A percentile compares a stretch with the other conserved stretches of the same genome.
Evolutionary conservation across 2,797 vertebrate species (phyloP).

Genomic region (Malacoctenus gilli): DNA sequence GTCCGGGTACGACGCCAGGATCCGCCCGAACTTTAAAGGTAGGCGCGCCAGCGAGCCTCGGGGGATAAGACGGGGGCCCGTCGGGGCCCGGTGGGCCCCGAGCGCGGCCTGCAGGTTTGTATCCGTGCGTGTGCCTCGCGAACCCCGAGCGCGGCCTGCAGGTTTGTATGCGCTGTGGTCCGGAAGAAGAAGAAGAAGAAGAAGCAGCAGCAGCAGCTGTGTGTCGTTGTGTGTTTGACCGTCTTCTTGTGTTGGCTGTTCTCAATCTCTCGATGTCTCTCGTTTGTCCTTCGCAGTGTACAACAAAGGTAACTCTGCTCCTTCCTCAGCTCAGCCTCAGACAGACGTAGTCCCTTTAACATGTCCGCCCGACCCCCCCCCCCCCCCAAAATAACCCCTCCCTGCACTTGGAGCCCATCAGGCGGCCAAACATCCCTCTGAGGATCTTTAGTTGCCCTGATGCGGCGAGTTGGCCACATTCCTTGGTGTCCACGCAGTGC

Average conservation of each 20-base stretch:
- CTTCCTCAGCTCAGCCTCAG: slow-evolving; percentile 35
- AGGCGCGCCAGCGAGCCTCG: too few species aligned
- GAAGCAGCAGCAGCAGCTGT: background rate
- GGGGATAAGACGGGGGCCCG: slow-evolving; percentile 73
- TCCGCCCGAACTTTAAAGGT: slow-evolving; percentile 99
- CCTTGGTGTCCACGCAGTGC: slow-evolving; percentile 77
- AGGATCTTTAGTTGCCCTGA: slow-evolving; percentile 23
- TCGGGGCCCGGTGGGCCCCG: too few species aligned
- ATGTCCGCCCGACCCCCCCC: slow-evolving; percentile 7
- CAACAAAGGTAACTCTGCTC: slow-evolving; percentile 76
- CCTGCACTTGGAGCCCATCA: slow-evolving; percentile 32
- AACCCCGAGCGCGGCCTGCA: too few species aligned
- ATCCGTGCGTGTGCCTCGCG: slow-evolving; percentile 23
- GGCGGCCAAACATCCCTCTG: slow-evolving; percentile 16
- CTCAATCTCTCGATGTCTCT: slow-evolving; percentile 68
- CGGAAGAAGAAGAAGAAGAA: background rate
- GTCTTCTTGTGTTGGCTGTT: slow-evolving; percentile 50
- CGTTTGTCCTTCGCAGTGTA: slow-evolving; percentile 69
- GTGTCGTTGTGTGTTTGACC: slow-evolving; percentile 45
- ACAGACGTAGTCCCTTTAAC: slow-evolving; percentile 28
- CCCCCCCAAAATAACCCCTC: slow-evolving; percentile 13
- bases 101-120: slow-evolving; percentile 77
- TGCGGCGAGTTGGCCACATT: slow-evolving; percentile 81
- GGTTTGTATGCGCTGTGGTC: slow-evolving; percentile 63
- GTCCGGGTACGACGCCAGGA: slow-evolving; percentile 97